Evolutionary conservation across 2,113 vertebrate species (phyloP), one percentile per base, ranked within the genome.

Genomic region (Sphaerodactylus townsendi): DNA sequence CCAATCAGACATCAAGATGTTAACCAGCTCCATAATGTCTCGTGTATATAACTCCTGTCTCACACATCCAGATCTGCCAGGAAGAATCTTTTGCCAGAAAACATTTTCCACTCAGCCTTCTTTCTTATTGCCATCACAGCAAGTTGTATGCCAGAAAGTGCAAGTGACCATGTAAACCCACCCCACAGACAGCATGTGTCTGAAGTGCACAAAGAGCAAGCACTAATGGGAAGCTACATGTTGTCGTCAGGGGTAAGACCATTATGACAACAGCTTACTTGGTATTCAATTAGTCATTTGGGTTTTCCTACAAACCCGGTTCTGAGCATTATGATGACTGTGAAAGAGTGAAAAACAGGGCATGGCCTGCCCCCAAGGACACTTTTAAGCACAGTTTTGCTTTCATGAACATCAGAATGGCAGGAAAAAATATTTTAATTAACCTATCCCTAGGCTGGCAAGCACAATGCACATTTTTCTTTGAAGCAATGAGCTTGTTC

Each of bases 371-470:
- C 44, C 44, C 9, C 9, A 90, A 89, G 86, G 88, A 70, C 77
- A 77, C 25, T 59, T 85, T 87, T 89, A 90, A 91, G 21, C 88
- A 77, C 88, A 90, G 87, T 69, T 92, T 89, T 93, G 87, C 85
- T 92, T 86, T 77, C 30, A 33, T 82, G 87, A 92, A 88, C 89
- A 93, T 87, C 82, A 84, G 91, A 92, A 88, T 84, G 88, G 86
- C 89, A 92, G 65, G 39, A 92, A 79, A 76, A 90, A 92, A 86
- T 92, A 90, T 90, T 91, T 92, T 93, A 90, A 92, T 92, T 93
- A 92, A 92, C 86, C 73, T 56, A 81, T 53, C 85, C 89, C 88
- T 91, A 83, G 80, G 48, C 28, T 86, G 84, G 30, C 33, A 82
- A 87, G 68, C 68, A 80, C 46, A 9, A 50, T 83, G 86, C 56